Conservation (phyloP, 2,113 vertebrate species). For the Pseudonaja textilis region DNA sequence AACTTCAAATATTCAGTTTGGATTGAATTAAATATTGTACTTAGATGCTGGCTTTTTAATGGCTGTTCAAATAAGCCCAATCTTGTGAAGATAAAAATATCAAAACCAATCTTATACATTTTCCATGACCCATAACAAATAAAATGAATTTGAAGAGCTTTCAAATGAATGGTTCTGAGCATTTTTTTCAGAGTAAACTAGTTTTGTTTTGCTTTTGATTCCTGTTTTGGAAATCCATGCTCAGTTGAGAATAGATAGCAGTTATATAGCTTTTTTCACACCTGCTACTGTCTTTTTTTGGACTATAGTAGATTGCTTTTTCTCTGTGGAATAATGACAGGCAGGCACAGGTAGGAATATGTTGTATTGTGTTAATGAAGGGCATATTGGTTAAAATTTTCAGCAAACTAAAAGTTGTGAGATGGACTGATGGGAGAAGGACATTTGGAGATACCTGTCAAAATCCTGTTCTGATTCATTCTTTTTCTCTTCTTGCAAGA, state of each 20-base stretch:
- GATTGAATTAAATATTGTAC: background rate
- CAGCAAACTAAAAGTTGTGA: background rate
- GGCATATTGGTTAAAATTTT: background rate
- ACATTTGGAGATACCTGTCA: background rate
- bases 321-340: background rate
- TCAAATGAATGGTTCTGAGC: constrained; percentile 40
- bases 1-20: background rate
- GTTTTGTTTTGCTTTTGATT: constrained; percentile 39
- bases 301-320: background rate
- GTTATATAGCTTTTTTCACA: constrained; percentile 18
- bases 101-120: background rate
- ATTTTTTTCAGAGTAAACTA: constrained; percentile 32
- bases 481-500: background rate
- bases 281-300: constrained; percentile 18
- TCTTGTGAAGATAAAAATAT: background rate
- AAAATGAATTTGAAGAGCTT: constrained; percentile 37
- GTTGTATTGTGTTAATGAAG: background rate
- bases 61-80: background rate
- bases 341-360: background rate
- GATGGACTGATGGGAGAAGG: background rate
- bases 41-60: background rate
- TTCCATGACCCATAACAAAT: background rate
- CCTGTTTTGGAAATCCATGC: constrained; percentile 4
- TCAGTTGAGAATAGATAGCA: constrained; percentile 1
- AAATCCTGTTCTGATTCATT: background rate